Evolutionary conservation across 1,140 invertebrate genomes (phyloP).

Genomic region (Diorhabda elongata): DNA sequence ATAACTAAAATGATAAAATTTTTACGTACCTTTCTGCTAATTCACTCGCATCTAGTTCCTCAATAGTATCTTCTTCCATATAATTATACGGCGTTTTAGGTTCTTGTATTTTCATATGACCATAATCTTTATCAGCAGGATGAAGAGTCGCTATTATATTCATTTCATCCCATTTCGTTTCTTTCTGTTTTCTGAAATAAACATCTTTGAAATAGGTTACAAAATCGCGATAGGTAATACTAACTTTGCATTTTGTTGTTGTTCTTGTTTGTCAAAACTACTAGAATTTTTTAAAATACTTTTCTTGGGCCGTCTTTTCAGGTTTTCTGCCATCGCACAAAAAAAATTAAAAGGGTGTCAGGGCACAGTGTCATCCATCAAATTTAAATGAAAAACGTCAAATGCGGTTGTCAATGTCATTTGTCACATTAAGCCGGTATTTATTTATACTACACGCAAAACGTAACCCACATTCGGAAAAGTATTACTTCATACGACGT

Average conservation of each 20-base stretch:
- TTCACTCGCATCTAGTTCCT: conserved; percentile 71
- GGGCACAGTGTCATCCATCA: background rate
- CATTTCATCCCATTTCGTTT: conserved; percentile 98
- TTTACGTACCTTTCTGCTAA: conserved; percentile 64
- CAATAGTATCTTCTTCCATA: conserved; percentile 64
- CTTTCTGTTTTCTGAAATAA: conserved; percentile 61
- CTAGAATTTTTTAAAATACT: conserved; percentile 89
- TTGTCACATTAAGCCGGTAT: background rate
- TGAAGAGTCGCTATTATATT: conserved; percentile 98
- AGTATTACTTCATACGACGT: too few relatives aligned
- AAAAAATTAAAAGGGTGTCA: conserved; percentile 10
- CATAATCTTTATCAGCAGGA: conserved; percentile 97
- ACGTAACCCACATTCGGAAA: too few relatives aligned
- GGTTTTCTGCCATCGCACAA: conserved; percentile 45
- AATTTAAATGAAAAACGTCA: background rate
- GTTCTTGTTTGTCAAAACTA: conserved; percentile 76
- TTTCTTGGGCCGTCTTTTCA: conserved; percentile 74
- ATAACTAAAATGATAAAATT: background rate
- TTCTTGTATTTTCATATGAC: conserved; percentile 99
- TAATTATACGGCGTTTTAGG: conserved; percentile 94
- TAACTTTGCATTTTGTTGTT: conserved; percentile 44
- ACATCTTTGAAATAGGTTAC: background rate
- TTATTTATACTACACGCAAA: too few relatives aligned
- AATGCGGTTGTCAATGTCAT: conserved; percentile 5
- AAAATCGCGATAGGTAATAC: conserved; percentile 4